Percentiles rank a stretch among this genome's conserved stretches.
Evolutionary conservation across 1,140 invertebrate genomes (phyloP).

Genomic region (Whitmania pigra): DNA sequence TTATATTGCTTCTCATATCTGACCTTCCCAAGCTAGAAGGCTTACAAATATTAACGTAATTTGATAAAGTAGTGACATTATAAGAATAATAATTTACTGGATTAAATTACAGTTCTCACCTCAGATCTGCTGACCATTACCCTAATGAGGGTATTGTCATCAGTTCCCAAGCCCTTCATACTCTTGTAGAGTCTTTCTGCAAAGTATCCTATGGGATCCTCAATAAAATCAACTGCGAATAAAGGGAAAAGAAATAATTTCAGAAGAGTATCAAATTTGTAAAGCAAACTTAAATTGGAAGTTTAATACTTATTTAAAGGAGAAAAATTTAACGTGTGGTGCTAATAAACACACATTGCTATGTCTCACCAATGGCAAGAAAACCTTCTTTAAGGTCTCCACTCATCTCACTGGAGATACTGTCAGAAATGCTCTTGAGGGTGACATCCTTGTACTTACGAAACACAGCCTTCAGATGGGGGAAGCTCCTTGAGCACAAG

Average conservation of each 20-base stretch:
- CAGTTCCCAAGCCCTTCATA: slow-evolving; percentile 37
- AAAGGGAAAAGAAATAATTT: slow-evolving; percentile 7
- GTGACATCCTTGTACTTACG: slow-evolving; percentile 39
- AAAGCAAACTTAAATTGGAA: too few relatives aligned
- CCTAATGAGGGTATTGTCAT: slow-evolving; percentile 41
- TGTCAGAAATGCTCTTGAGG: slow-evolving; percentile 40
- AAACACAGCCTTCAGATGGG: slow-evolving; percentile 39
- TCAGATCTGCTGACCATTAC: slow-evolving; percentile 41
- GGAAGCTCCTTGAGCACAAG: slow-evolving; percentile 33
- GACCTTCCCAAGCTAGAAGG: too few relatives aligned
- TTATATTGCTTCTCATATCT: too few relatives aligned
- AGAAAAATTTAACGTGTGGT: neutral
- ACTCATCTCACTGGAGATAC: slow-evolving; percentile 40
- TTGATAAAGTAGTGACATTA: too few relatives aligned
- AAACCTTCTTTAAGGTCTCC: slow-evolving; percentile 39
- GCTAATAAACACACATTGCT: neutral
- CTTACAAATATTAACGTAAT: too few relatives aligned
- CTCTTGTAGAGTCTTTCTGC: slow-evolving; percentile 39
- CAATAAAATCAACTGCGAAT: slow-evolving; percentile 40
- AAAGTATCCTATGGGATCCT: slow-evolving; percentile 32
- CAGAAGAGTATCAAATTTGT: too few relatives aligned
- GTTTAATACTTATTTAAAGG: too few relatives aligned
- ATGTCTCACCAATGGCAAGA: slow-evolving; percentile 34
- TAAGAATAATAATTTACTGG: slow-evolving; percentile 22
- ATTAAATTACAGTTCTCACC: slow-evolving; percentile 29